These are phyloP conservation scores for Paragorgia papillata DNA, from an alignment of 92 coral and sea anemone species.

Conservation along the genomic window DNA sequence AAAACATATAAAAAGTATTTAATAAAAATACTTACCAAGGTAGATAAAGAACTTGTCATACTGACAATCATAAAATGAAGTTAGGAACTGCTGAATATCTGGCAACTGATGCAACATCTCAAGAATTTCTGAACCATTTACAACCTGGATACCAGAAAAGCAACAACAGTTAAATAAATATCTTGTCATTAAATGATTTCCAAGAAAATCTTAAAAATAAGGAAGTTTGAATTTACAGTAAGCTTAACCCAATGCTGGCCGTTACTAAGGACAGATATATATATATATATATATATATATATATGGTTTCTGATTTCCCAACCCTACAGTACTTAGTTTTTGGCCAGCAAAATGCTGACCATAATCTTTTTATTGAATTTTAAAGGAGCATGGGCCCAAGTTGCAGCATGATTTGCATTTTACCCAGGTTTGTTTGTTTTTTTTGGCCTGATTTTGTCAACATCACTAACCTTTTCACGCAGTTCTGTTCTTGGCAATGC, in stretches of 20 bases:
- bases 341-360: too few relatives aligned
- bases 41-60: conserved; percentile 84
- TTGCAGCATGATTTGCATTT: too few relatives aligned
- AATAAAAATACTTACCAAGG: conserved; percentile 64
- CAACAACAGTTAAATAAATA: background rate
- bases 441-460: too few relatives aligned
- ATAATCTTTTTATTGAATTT: too few relatives aligned
- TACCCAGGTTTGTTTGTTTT: too few relatives aligned
- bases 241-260: too few relatives aligned
- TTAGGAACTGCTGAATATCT: conserved; percentile 75
- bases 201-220: background rate
- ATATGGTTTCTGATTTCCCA: too few relatives aligned
- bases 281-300: too few relatives aligned
- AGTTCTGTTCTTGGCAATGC: conserved; percentile 89
- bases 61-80: conserved; percentile 87
- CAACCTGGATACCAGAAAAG: conserved; percentile 57
- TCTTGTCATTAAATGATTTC: background rate
- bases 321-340: too few relatives aligned
- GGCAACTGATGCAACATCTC: conserved; percentile 97
- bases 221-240: too few relatives aligned
- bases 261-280: too few relatives aligned
- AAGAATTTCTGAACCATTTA: conserved; percentile 94
- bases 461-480: conserved; percentile 65
- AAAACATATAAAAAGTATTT: background rate
- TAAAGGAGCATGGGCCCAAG: too few relatives aligned